phyloP scores from a whole-genome alignment of 2,113 vertebrate genomes.

The Tricholaema leucomelas region DNA sequence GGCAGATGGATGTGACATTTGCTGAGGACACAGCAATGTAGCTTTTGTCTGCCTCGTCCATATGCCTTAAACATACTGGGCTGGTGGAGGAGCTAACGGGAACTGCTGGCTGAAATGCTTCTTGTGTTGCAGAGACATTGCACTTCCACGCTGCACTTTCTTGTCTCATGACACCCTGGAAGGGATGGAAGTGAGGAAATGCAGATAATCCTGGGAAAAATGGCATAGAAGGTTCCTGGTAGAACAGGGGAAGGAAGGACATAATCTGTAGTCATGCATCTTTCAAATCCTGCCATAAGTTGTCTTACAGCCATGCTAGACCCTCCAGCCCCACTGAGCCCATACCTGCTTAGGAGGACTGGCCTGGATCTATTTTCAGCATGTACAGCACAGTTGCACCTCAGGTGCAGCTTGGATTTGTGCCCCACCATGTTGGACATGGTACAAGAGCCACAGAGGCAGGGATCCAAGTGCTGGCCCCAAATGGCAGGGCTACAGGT shows the following conservation, averaged over 20 bases:
- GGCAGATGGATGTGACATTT: not conserved
- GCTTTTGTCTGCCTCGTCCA: not conserved
- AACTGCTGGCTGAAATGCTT: not conserved
- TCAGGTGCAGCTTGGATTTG: not conserved
- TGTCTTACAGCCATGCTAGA: not conserved
- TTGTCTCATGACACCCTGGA: not conserved
- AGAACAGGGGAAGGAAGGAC: not conserved
- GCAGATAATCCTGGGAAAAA: not conserved
- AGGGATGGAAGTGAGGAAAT: not conserved
- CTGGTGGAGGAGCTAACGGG: not conserved
- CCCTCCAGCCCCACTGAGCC: not conserved
- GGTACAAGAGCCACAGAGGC: not conserved
- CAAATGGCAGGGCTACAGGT: not conserved
- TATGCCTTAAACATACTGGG: not conserved
- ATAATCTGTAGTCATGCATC: not conserved
- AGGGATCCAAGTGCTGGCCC: not conserved
- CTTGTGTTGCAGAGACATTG: not conserved
- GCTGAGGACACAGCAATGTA: accelerated
- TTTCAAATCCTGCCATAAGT: not conserved
- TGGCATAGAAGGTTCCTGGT: accelerated
- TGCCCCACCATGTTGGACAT: not conserved
- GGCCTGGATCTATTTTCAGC: not conserved
- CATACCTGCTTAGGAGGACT: not conserved
- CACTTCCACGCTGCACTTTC: not conserved
- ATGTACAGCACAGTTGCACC: not conserved